These are phyloP conservation scores for Melanotaenia maccullochi DNA, from an alignment of 2,797 vertebrate genomes.

Conservation along the genomic window DNA sequence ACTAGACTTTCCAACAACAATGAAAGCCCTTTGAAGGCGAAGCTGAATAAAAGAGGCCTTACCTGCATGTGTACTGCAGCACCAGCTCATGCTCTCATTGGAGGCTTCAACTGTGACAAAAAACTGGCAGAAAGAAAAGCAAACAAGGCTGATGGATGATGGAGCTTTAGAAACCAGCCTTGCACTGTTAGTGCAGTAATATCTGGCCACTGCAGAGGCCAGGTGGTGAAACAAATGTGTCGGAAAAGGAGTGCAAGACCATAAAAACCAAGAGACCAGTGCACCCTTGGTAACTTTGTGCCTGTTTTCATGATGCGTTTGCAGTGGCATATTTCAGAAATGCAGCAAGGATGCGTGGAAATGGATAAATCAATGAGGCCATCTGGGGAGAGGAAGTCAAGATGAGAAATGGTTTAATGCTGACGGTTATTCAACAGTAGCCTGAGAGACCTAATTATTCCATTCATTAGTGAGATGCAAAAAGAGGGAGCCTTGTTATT, in stretches of 20 bases:
- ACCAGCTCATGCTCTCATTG: slow-evolving; percentile 50
- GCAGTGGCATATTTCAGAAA: slow-evolving; percentile 67
- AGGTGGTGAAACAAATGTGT: slow-evolving; percentile 54
- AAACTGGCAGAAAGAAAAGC: slow-evolving; percentile 20
- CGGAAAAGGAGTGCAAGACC: slow-evolving; percentile 21
- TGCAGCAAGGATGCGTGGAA: slow-evolving; percentile 64
- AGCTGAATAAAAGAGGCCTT: slow-evolving; percentile 49
- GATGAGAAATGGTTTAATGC: slow-evolving; percentile 68
- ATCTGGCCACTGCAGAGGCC: slow-evolving; percentile 46
- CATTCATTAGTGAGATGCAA: slow-evolving; percentile 57
- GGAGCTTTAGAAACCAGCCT: slow-evolving; percentile 22
- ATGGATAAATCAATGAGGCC: slow-evolving; percentile 76
- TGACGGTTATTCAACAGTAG: slow-evolving; percentile 62
- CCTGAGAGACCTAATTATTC: slow-evolving; percentile 74
- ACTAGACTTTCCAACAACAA: slow-evolving; percentile 43
- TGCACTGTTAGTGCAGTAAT: slow-evolving; percentile 50
- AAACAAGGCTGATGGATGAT: slow-evolving; percentile 1
- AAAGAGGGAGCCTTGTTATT: slow-evolving; percentile 43
- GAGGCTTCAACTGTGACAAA: slow-evolving; percentile 36
- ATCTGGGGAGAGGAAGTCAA: slow-evolving; percentile 72
- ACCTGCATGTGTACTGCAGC: slow-evolving; percentile 54
- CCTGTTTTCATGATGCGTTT: slow-evolving; percentile 53
- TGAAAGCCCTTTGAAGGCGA: slow-evolving; percentile 59
- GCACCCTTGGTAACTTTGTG: slow-evolving; percentile 42
- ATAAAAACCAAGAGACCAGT: slow-evolving; percentile 24